Evolutionary conservation across 2,113 vertebrate species (phyloP).

Genomic region (Toxostoma redivivum): DNA sequence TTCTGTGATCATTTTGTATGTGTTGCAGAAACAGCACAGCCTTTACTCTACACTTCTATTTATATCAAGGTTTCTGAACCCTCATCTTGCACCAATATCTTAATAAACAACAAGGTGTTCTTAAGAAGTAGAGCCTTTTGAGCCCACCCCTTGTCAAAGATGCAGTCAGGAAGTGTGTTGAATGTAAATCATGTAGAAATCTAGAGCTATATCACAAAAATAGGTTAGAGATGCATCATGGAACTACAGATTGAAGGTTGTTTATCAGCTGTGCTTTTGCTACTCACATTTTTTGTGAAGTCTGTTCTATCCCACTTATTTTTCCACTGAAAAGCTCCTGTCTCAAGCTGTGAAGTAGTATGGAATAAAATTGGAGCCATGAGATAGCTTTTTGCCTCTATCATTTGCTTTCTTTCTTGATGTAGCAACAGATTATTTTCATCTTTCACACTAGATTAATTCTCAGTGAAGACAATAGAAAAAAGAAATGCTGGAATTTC

Average conservation of each 20-base stretch:
- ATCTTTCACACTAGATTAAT: neutral
- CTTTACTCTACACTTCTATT: neutral
- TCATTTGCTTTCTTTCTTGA: neutral
- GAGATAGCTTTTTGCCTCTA: neutral
- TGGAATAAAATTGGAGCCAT: neutral
- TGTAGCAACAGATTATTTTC: neutral
- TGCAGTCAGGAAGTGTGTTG: neutral
- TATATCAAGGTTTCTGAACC: neutral
- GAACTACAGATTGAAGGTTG: neutral
- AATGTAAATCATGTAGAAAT: neutral
- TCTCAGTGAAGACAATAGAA: neutral
- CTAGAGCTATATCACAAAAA: neutral
- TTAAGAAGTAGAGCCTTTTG: neutral
- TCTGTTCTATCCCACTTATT: neutral
- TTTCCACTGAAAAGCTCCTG: neutral
- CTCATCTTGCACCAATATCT: neutral
- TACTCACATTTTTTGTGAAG: neutral
- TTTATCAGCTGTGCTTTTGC: neutral
- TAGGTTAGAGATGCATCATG: neutral
- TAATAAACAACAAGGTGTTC: fast-evolving
- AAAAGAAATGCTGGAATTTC: neutral
- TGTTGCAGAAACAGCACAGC: neutral
- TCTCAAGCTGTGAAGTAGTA: neutral
- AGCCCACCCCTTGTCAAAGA: fast-evolving
- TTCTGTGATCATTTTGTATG: neutral